Evolutionary conservation across 2,113 vertebrate species (phyloP).

Genomic region (Macrotis lagotis): DNA sequence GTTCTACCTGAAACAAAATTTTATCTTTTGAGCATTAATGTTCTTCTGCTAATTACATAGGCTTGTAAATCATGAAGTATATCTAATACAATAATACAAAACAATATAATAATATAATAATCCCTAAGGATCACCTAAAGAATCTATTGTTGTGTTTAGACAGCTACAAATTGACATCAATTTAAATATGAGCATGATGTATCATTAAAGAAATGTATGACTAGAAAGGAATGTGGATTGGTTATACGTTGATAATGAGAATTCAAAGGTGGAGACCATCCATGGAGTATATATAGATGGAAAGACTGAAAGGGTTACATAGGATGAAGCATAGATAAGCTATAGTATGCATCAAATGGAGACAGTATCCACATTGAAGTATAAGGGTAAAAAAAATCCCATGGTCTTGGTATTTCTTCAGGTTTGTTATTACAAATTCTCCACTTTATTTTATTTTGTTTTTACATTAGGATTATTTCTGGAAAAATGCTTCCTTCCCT

Average conservation of each 20-base stretch:
- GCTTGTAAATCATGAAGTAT: neutral
- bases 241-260: neutral
- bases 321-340: neutral
- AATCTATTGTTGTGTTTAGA: neutral
- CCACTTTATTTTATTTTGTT: neutral
- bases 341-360: neutral
- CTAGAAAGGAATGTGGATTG: neutral
- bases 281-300: neutral
- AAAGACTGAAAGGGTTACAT: neutral
- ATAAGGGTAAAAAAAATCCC: neutral
- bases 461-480: neutral
- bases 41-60: neutral
- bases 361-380: neutral
- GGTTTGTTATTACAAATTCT: neutral
- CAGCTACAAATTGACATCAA: neutral
- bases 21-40: neutral
- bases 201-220: neutral
- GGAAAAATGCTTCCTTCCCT: neutral
- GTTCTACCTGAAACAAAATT: neutral
- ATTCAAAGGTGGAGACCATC: neutral
- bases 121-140: neutral
- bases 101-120: no score
- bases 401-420: neutral
- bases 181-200: neutral
- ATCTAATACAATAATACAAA: no score